Conservation (phyloP, 1,140 invertebrate species). For the Zaprionus kolodkinae region DNA sequence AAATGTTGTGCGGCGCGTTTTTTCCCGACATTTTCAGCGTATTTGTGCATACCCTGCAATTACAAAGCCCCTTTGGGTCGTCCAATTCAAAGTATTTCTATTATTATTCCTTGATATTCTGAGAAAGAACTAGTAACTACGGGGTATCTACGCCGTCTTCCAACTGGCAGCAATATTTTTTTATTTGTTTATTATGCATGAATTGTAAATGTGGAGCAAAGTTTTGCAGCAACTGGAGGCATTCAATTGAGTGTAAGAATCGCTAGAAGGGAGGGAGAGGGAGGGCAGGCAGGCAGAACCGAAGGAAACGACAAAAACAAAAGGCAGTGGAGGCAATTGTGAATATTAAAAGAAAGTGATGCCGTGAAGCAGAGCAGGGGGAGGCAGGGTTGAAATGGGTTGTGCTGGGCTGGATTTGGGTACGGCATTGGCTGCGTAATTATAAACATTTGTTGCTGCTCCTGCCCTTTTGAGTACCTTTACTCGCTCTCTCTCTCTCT, state of each 20-base stretch:
- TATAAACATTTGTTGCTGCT: constrained; percentile 22
- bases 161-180: constrained; percentile 43
- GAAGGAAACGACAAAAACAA: constrained; percentile 15
- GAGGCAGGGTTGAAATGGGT: neutral
- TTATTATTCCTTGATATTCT: neutral
- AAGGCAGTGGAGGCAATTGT: constrained; percentile 50
- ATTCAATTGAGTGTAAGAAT: constrained; percentile 78
- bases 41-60: constrained; percentile 23
- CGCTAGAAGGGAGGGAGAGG: neutral
- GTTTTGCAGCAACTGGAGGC: constrained; percentile 72
- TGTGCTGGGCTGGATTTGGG: neutral
- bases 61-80: neutral
- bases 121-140: neutral
- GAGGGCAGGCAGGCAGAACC: neutral
- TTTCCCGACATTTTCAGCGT: constrained; percentile 50
- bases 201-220: constrained; percentile 73
- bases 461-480: neutral
- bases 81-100: too few relatives aligned
- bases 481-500: neutral
- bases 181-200: constrained; percentile 80
- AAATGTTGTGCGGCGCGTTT: constrained; percentile 42
- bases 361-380: neutral
- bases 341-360: constrained; percentile 60
- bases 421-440: constrained; percentile 23
- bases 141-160: neutral